Conservation (phyloP, 2,888 invertebrate species). For the Drosophila neonasuta region DNA sequence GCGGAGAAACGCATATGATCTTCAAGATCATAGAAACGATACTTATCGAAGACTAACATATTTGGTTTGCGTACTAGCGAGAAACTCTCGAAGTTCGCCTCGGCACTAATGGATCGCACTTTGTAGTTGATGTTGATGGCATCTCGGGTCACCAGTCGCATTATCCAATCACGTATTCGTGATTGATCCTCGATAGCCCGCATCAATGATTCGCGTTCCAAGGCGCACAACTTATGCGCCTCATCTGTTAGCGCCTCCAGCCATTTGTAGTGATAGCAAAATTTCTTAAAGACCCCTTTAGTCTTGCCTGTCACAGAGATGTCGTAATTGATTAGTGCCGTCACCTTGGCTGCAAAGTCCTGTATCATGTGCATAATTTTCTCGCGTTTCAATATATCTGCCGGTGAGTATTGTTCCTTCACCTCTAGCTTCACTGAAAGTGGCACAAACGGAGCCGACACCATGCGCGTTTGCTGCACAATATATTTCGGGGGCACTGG, state of each 20-base stretch:
- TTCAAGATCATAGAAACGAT: constrained; percentile 75
- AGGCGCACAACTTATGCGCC: constrained; percentile 63
- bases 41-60: constrained; percentile 61
- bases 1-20: constrained; percentile 56
- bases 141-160: constrained; percentile 52
- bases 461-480: constrained; percentile 26
- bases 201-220: constrained; percentile 65
- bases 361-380: constrained; percentile 48
- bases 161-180: constrained; percentile 76
- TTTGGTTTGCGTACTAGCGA: constrained; percentile 51
- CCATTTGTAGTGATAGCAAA: constrained; percentile 75
- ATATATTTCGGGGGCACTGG: constrained; percentile 29
- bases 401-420: constrained; percentile 54
- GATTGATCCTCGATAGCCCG: constrained; percentile 69
- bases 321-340: constrained; percentile 72
- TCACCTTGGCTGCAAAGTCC: constrained; percentile 56
- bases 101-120: constrained; percentile 73
- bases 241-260: constrained; percentile 64
- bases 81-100: constrained; percentile 74
- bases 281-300: constrained; percentile 72
- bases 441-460: constrained; percentile 25
- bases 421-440: constrained; percentile 34
- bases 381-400: constrained; percentile 51
- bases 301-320: constrained; percentile 75
- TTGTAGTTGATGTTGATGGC: constrained; percentile 63